phyloP scores from a whole-genome alignment of 2,797 vertebrate genomes.

The Apodemus agrarius region DNA sequence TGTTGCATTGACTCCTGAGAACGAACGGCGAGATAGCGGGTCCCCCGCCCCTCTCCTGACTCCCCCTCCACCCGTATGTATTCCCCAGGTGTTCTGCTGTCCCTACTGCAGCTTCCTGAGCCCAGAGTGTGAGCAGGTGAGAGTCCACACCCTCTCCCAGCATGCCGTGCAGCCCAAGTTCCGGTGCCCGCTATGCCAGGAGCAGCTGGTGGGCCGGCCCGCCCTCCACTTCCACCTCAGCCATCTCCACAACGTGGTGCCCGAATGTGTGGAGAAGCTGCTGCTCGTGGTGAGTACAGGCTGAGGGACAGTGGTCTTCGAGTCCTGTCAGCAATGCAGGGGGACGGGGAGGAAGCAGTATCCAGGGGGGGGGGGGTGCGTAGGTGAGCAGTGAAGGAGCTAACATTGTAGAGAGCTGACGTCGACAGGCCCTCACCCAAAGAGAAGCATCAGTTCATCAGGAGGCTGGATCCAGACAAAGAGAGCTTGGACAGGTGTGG shows the following conservation, averaged over 20 bases:
- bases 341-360: background rate
- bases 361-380: background rate
- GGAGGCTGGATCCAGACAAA: background rate
- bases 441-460: background rate
- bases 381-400: background rate
- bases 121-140: slow-evolving; percentile 87
- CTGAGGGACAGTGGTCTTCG: too few species aligned
- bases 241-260: slow-evolving; percentile 86
- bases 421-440: background rate
- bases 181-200: slow-evolving; percentile 95
- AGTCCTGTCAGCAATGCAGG: background rate
- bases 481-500: background rate
- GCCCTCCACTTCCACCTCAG: slow-evolving; percentile 85
- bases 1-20: background rate
- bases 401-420: background rate
- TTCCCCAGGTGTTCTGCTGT: slow-evolving; percentile 91
- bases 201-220: slow-evolving; percentile 87
- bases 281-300: slow-evolving; percentile 84
- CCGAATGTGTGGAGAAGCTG: slow-evolving; percentile 86
- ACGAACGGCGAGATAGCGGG: too few species aligned
- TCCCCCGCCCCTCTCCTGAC: background rate
- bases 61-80: background rate
- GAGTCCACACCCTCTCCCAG: slow-evolving; percentile 81
- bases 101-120: slow-evolving; percentile 91
- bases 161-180: slow-evolving; percentile 88